Evolutionary conservation across 1,140 invertebrate species (phyloP), one percentile per base, ranked within the genome.

Genomic region (Atta colombica): DNA sequence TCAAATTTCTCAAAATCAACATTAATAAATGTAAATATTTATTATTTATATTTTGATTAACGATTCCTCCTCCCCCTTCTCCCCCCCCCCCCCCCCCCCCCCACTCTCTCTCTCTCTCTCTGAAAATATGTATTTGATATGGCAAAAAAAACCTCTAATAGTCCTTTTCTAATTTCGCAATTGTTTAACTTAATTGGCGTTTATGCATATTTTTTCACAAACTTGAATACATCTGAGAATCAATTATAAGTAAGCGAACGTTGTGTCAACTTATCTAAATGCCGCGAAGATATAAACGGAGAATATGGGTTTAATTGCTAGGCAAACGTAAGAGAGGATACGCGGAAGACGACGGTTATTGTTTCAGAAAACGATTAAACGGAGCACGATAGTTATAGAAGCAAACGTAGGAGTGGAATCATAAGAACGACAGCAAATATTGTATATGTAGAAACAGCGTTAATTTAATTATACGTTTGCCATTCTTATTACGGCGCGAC

Each of bases 311-410:
- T 89, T 89, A 90, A 90, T 89, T 89, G 84, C 53, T 84, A 63
- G 39, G 31, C 69, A 84, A 74, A 77, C 68, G 71, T 69, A 77
- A 68, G 87, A 87, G 68, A 45, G 63, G 55, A 49, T 68, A 81
- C 53, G 71, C 49, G 21, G 58, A 65, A 77, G 60, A 72, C 74
- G 74, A 86, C 65, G 63, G 58, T 69, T 90, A 77, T 90, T 90
- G 77, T 89, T 75, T 87, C 49, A 90, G 88, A 77, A 89, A 90
- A 89, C 72, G 39, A 28, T 89, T 45, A 58, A n/a, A 39, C 28
- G 63, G 66, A 18, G 21, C 3, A 49, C 16, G 39, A 25, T 53
- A 60, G 58, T 61, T 51, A 58, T 25, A 8, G 3, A 14, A n/a
- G 21, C 18, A 55, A n/a, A 66, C 35, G 21, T 53, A n/a, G 18